Conservation (phyloP, 2,888 invertebrate genomes). For the Sarcophaga caerulescens region DNA sequence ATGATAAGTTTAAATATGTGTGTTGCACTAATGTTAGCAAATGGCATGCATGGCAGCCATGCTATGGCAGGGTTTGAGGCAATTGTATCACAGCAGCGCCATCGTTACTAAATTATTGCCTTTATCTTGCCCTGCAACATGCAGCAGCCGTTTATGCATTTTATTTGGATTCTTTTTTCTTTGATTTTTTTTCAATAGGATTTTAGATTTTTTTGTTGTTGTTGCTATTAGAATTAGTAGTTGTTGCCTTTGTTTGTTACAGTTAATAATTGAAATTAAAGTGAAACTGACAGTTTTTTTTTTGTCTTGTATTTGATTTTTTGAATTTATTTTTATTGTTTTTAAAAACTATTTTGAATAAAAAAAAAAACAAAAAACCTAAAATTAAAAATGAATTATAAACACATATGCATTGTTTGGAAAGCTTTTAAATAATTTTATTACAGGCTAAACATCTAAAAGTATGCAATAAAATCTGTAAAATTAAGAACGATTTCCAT, state of each 20-base stretch:
- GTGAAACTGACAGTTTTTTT: slow-evolving; percentile 1
- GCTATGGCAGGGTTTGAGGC: slow-evolving; percentile 29
- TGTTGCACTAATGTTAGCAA: neutral
- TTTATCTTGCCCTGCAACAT: slow-evolving; percentile 62
- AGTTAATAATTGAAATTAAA: slow-evolving; percentile 56
- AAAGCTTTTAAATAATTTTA: too few species aligned
- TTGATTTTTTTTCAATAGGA: slow-evolving; percentile 1
- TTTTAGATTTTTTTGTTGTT: neutral
- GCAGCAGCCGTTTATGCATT: slow-evolving; percentile 53
- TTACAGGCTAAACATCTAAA: too few species aligned
- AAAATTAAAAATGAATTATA: too few species aligned
- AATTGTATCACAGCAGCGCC: slow-evolving; percentile 40
- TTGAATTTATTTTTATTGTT: too few species aligned
- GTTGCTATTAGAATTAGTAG: neutral
- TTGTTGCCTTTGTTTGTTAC: slow-evolving; percentile 22
- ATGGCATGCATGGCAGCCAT: slow-evolving; percentile 3
- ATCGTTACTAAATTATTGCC: slow-evolving; percentile 66
- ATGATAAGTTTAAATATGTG: slow-evolving; percentile 1
- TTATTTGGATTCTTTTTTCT: neutral
- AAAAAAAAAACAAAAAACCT: too few species aligned
- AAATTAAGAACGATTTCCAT: too few species aligned
- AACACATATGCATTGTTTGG: too few species aligned
- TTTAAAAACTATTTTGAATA: too few species aligned
- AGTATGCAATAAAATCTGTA: too few species aligned
- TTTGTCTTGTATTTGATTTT: too few species aligned